Conservation (phyloP, 2,888 invertebrate genomes). For the Cheilosia soror region DNA sequence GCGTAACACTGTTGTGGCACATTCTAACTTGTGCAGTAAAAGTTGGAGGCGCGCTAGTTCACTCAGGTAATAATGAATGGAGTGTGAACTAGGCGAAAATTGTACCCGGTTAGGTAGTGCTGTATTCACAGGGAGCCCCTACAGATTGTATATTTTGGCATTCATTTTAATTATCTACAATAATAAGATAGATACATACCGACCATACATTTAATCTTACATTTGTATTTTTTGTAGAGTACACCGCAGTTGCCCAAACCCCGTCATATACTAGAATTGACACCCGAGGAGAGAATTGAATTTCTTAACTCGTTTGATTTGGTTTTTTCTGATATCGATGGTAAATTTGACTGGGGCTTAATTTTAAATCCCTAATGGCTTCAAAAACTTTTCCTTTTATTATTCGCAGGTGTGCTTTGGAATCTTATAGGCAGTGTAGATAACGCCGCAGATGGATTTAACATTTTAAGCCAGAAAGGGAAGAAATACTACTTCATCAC, state of each 20-base stretch:
- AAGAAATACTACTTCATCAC: conserved; percentile 83
- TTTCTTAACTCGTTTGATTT: conserved; percentile 85
- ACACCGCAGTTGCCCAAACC: conserved; percentile 47
- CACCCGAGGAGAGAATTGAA: conserved; percentile 79
- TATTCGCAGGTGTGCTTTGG: conserved; percentile 84
- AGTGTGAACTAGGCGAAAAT: too few species aligned
- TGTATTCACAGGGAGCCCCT: too few species aligned
- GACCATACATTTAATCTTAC: background rate
- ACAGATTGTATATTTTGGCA: too few species aligned
- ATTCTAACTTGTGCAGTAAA: too few species aligned
- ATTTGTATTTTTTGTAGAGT: conserved; percentile 28
- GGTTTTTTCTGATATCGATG: conserved; percentile 87
- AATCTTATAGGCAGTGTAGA: conserved; percentile 79
- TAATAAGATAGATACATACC: too few species aligned
- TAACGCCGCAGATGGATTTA: conserved; percentile 80
- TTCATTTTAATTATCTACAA: too few species aligned
- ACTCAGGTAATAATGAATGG: too few species aligned
- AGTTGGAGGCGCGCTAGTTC: too few species aligned
- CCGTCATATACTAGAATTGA: conserved; percentile 79
- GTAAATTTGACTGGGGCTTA: conserved; percentile 79
- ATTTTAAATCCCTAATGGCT: background rate
- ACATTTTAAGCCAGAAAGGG: conserved; percentile 81
- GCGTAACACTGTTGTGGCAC: too few species aligned
- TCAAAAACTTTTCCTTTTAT: background rate
- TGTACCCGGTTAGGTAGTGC: too few species aligned